Conservation (phyloP, 64 coral and sea anemone genomes). For the Montipora efflorescens region DNA sequence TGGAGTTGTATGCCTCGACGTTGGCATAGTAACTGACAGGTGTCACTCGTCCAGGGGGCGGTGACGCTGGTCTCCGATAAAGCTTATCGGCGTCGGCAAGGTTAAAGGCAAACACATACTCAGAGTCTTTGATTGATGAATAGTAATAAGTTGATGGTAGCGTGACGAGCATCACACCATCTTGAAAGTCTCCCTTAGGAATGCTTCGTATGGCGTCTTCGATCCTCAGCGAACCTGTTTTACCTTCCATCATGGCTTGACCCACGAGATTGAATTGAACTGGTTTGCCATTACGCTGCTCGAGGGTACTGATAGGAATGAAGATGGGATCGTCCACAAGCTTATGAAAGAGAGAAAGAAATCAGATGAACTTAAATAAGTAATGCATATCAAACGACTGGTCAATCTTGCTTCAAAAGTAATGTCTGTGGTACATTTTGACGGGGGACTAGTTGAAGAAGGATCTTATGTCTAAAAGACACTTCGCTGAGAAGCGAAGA, state of each 20-base stretch:
- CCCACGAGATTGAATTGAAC: conserved; percentile 74
- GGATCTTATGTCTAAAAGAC: no score
- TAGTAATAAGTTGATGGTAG: conserved; percentile 91
- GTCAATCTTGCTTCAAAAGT: background rate
- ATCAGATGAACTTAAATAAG: background rate
- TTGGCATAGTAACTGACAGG: conserved; percentile 76
- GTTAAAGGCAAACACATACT: conserved; percentile 96
- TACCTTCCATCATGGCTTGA: conserved; percentile 82
- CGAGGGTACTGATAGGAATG: conserved; percentile 87
- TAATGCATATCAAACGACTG: background rate
- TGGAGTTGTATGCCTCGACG: conserved; percentile 81
- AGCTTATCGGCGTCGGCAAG: conserved; percentile 87
- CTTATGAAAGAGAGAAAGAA: conserved; percentile 37
- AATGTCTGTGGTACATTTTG: no score
- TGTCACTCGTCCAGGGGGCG: conserved; percentile 43
- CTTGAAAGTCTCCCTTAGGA: conserved; percentile 94
- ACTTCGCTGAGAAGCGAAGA: no score
- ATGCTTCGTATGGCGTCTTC: conserved; percentile 89
- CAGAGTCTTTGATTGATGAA: conserved; percentile 88
- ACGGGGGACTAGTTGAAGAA: no score
- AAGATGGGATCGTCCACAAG: conserved; percentile 98
- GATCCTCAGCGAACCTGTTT: conserved; percentile 83
- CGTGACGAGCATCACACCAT: conserved; percentile 79
- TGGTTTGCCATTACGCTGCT: conserved; percentile 84
- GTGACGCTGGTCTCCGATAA: conserved; percentile 77